These are phyloP conservation scores for Orycteropus afer DNA, from an alignment of 2,113 vertebrate genomes.

Conservation along the genomic window DNA sequence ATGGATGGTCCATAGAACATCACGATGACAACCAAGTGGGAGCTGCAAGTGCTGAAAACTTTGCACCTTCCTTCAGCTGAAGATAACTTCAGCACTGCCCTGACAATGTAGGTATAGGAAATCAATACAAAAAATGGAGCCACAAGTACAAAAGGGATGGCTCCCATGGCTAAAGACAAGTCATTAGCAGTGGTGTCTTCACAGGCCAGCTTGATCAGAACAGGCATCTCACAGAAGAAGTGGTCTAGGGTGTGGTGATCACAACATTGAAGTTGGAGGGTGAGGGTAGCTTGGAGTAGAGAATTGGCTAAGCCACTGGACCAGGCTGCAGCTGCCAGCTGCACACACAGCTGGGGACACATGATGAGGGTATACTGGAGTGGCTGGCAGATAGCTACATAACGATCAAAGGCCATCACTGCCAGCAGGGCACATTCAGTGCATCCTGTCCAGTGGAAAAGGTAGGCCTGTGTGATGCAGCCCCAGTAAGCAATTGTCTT, in stretches of 20 bases:
- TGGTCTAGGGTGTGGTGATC: conserved; percentile 14
- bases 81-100: not conserved
- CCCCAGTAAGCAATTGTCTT: conserved; percentile 21
- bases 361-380: conserved; percentile 47
- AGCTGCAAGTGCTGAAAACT: conserved; percentile 45
- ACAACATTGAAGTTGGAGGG: conserved; percentile 33
- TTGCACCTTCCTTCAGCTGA: conserved; percentile 34
- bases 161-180: not conserved
- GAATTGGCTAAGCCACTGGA: conserved; percentile 32
- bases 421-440: not conserved
- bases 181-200: conserved; percentile 47
- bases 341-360: not conserved
- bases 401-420: no score
- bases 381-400: no score
- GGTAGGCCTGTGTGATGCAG: conserved; percentile 35
- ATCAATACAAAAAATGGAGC: conserved; percentile 29
- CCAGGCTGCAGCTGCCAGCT: conserved; percentile 44
- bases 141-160: not conserved
- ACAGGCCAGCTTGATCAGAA: conserved; percentile 61
- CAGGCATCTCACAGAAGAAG: conserved; percentile 71
- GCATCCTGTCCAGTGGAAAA: conserved; percentile 1
- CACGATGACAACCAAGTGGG: conserved; percentile 2
- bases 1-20: conserved; percentile 44
- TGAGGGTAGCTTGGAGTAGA: conserved; percentile 33
- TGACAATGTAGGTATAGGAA: conserved; percentile 40